Conservation (phyloP, 2,797 vertebrate genomes). For the Philypnodon macrostomus region DNA sequence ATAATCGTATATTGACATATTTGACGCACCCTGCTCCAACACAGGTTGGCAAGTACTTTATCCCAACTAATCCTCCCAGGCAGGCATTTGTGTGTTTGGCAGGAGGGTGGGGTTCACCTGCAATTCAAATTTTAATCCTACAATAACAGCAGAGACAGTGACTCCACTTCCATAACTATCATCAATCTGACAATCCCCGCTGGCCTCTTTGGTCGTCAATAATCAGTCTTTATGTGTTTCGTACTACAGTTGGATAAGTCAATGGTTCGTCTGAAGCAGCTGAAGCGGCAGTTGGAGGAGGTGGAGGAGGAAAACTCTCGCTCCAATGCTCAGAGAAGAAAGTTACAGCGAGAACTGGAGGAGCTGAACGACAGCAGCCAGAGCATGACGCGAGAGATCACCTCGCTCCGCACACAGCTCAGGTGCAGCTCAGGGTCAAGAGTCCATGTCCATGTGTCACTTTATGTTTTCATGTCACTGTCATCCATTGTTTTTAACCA, state of each 20-base stretch:
- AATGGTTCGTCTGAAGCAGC: conserved; percentile 85
- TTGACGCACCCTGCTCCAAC: conserved; percentile 2
- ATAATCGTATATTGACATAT: too few species aligned
- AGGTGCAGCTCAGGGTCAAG: conserved; percentile 68
- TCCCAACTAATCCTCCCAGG: conserved; percentile 53
- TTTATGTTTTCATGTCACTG: conserved; percentile 12
- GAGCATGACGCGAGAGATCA: conserved; percentile 86
- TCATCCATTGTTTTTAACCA: conserved; percentile 41
- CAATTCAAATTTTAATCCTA: conserved; percentile 47
- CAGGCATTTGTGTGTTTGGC: conserved; percentile 41
- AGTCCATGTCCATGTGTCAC: conserved; percentile 1
- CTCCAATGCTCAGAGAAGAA: conserved; percentile 85
- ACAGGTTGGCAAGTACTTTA: too few species aligned
- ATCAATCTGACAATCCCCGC: conserved; percentile 46
- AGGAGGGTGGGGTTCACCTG: conserved; percentile 21
- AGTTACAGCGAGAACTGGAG: conserved; percentile 89
- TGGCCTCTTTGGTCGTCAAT: conserved; percentile 34
- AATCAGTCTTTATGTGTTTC: conserved; percentile 41
- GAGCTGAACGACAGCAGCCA: conserved; percentile 85
- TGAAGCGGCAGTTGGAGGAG: conserved; percentile 91
- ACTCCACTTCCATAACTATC: conserved; percentile 52
- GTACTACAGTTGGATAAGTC: conserved; percentile 85
- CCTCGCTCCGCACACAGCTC: conserved; percentile 84
- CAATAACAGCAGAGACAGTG: conserved; percentile 25
- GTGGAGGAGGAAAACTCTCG: conserved; percentile 90